Percentiles rank a stretch among this genome's conserved stretches.
These are phyloP conservation scores for Zosterops hypoxanthus DNA, from an alignment of 2,113 vertebrate genomes.

Conservation along the genomic window DNA sequence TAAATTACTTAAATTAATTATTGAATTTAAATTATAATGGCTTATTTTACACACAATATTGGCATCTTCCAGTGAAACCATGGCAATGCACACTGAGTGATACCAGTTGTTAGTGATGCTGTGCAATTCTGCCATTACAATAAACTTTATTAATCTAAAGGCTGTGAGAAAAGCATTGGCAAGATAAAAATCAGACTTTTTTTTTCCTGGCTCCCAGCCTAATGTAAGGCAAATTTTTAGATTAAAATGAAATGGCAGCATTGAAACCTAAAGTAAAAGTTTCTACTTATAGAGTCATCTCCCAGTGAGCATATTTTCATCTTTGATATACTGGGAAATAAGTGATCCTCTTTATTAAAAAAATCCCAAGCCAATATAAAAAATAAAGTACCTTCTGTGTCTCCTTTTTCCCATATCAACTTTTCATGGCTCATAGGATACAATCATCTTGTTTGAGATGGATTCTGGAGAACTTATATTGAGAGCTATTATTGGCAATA, in stretches of 20 bases:
- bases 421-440: conserved; percentile 2
- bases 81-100: background rate
- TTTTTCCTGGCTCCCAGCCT: background rate
- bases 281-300: background rate
- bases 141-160: background rate
- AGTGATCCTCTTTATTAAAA: conserved; percentile 46
- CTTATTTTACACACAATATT: background rate
- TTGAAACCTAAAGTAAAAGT: background rate
- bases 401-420: background rate
- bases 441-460: background rate
- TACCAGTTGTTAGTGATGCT: background rate
- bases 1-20: background rate
- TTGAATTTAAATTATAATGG: background rate
- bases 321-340: conserved; percentile 5
- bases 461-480: background rate
- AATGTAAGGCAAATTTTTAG: background rate
- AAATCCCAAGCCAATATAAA: conserved; percentile 19
- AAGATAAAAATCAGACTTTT: background rate
- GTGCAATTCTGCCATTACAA: background rate
- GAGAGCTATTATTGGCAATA: background rate
- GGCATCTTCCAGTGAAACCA: background rate
- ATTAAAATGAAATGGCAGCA: background rate
- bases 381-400: background rate
- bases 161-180: background rate
- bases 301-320: background rate